Evolutionary conservation across 2,797 vertebrate genomes (phyloP).

Genomic region (Pseudopleuronectes americanus): DNA sequence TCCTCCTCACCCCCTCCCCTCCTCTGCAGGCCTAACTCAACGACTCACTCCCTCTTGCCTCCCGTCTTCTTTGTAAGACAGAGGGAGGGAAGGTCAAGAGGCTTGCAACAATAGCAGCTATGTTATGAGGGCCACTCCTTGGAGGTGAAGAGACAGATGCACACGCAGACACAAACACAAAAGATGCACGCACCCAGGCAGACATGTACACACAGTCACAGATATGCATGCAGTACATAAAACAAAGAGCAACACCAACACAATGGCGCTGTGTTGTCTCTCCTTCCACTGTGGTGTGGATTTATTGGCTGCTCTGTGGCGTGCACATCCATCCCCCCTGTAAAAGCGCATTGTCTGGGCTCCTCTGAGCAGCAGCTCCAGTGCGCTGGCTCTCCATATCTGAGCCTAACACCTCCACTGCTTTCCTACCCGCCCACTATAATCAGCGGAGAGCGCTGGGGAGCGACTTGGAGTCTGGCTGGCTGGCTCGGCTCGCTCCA

Average conservation of each 20-base stretch:
- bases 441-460: conserved; percentile 60
- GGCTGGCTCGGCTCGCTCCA: conserved; percentile 58
- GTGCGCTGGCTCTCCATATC: conserved; percentile 38
- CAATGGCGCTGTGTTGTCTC: conserved; percentile 61
- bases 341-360: conserved; percentile 54
- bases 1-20: conserved; percentile 49
- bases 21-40: conserved; percentile 31
- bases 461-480: conserved; percentile 67
- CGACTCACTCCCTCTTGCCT: conserved; percentile 32
- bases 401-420: conserved; percentile 61
- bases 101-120: conserved; percentile 70
- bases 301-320: conserved; percentile 66
- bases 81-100: conserved; percentile 47
- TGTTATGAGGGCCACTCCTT: conserved; percentile 68
- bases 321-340: conserved; percentile 59
- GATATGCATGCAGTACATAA: conserved; percentile 38
- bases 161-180: conserved; percentile 43
- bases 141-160: conserved; percentile 52
- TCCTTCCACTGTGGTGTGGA: conserved; percentile 55
- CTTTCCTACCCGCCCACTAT: conserved; percentile 53
- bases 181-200: conserved; percentile 9
- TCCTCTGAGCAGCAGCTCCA: conserved; percentile 47
- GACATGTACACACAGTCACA: conserved; percentile 27
- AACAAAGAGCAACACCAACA: conserved; percentile 54
- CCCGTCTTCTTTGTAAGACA: conserved; percentile 32